phyloP scores from a whole-genome alignment of 2,797 vertebrate genomes.

The Notolepis coatsorum region DNA sequence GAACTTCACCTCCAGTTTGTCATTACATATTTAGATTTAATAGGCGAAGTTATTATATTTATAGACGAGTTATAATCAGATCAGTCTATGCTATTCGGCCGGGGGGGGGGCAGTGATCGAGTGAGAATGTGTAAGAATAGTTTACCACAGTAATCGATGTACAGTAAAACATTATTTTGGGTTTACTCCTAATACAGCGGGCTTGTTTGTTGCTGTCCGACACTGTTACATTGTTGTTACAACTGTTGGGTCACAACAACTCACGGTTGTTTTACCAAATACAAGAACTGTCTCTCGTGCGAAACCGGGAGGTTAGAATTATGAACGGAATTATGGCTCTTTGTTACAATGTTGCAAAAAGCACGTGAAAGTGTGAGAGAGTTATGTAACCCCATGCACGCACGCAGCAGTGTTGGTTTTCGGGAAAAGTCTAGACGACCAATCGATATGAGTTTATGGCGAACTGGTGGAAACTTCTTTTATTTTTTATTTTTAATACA shows the following conservation, averaged over 20 bases:
- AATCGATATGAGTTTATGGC: neutral
- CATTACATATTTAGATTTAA: too few relatives aligned
- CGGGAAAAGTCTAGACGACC: constrained; percentile 4
- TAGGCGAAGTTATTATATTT: too few relatives aligned
- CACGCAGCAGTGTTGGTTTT: constrained; percentile 33
- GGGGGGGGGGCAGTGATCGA: too few relatives aligned
- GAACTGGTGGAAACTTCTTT: neutral
- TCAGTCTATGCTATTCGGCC: too few relatives aligned
- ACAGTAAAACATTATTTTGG: too few relatives aligned
- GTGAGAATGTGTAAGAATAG: too few relatives aligned
- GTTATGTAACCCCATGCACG: constrained; percentile 64
- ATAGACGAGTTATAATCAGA: too few relatives aligned
- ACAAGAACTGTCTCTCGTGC: neutral
- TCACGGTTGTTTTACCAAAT: constrained; percentile 34
- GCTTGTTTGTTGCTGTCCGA: constrained; percentile 19
- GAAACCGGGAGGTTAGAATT: neutral
- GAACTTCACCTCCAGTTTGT: too few relatives aligned
- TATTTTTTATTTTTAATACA: too few relatives aligned
- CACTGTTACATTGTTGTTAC: constrained; percentile 41
- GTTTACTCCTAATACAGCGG: too few relatives aligned
- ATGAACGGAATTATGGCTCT: neutral
- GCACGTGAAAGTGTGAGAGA: constrained; percentile 45
- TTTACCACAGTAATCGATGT: too few relatives aligned
- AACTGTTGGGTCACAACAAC: constrained; percentile 51
- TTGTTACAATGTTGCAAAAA: constrained; percentile 33